Conservation (phyloP, 1,140 invertebrate species). For the Pogonomyrmex barbatus region DNA sequence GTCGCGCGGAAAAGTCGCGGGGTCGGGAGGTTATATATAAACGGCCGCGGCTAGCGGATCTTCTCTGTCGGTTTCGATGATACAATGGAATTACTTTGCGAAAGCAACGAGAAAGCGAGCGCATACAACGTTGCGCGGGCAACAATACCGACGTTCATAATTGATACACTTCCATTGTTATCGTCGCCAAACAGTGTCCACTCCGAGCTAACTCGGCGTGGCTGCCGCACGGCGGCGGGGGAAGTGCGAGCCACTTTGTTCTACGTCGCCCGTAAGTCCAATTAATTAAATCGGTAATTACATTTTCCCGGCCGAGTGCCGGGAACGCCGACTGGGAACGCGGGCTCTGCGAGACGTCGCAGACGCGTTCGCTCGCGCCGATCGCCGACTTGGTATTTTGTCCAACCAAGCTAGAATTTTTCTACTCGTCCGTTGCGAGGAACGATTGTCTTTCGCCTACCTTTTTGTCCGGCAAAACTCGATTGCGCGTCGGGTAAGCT, state of each 20-base stretch:
- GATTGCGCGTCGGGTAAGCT: slow-evolving; percentile 30
- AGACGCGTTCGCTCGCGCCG: neutral
- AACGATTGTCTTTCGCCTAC: slow-evolving; percentile 12
- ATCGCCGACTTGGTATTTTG: slow-evolving; percentile 22
- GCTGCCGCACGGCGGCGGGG: neutral
- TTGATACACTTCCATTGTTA: slow-evolving; percentile 60
- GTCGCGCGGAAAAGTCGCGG: neutral
- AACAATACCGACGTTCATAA: slow-evolving; percentile 54
- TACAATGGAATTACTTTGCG: slow-evolving; percentile 50
- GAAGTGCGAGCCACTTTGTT: slow-evolving; percentile 38
- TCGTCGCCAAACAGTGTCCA: slow-evolving; percentile 32
- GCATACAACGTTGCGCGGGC: neutral
- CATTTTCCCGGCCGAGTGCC: slow-evolving; percentile 56
- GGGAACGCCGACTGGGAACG: neutral
- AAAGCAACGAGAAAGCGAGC: neutral
- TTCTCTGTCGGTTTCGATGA: slow-evolving; percentile 39
- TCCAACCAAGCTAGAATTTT: slow-evolving; percentile 22
- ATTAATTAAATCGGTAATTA: slow-evolving; percentile 77
- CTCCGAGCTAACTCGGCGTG: slow-evolving; percentile 22
- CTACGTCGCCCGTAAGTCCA: slow-evolving; percentile 54
- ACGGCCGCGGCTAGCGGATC: neutral
- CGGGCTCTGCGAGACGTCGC: slow-evolving; percentile 12
- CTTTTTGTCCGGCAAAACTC: slow-evolving; percentile 18
- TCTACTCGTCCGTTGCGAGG: slow-evolving; percentile 1
- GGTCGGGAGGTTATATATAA: neutral